Conservation (phyloP, 2,797 vertebrate species). For the Phaenicophaeus curvirostris region DNA sequence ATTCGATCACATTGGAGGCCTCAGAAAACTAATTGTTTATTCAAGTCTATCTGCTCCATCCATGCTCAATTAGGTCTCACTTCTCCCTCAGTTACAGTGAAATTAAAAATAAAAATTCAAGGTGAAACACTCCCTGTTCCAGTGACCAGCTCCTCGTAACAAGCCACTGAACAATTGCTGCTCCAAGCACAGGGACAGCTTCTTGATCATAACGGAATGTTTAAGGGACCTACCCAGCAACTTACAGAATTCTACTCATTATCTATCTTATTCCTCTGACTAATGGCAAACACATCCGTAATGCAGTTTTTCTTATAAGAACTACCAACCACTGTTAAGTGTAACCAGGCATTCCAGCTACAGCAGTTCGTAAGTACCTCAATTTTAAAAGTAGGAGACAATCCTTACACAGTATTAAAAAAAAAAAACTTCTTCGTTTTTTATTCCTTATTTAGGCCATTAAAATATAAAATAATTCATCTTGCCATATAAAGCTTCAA, state of each 20-base stretch:
- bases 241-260: background rate
- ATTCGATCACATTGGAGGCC: slow-evolving; percentile 39
- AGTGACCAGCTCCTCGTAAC: slow-evolving; percentile 8
- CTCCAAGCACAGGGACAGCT: background rate
- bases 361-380: background rate
- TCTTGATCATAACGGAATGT: background rate
- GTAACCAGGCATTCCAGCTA: background rate
- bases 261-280: background rate
- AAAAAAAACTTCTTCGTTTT: background rate
- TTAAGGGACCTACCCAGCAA: background rate
- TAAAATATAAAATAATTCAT: background rate
- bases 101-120: slow-evolving; percentile 68
- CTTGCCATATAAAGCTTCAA: slow-evolving; percentile 32
- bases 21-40: slow-evolving; percentile 72
- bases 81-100: slow-evolving; percentile 46
- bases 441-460: background rate
- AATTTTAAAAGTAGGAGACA: background rate
- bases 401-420: background rate
- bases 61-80: slow-evolving; percentile 62
- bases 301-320: background rate
- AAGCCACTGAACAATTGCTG: background rate
- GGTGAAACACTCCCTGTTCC: slow-evolving; percentile 38
- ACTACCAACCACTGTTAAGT: background rate
- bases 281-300: slow-evolving; percentile 30
- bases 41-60: slow-evolving; percentile 58